A percentile compares a stretch with the other conserved stretches of the same genome.
phyloP scores from a whole-genome alignment of 2,113 vertebrate genomes.

The Brienomyrus brachyistius region DNA sequence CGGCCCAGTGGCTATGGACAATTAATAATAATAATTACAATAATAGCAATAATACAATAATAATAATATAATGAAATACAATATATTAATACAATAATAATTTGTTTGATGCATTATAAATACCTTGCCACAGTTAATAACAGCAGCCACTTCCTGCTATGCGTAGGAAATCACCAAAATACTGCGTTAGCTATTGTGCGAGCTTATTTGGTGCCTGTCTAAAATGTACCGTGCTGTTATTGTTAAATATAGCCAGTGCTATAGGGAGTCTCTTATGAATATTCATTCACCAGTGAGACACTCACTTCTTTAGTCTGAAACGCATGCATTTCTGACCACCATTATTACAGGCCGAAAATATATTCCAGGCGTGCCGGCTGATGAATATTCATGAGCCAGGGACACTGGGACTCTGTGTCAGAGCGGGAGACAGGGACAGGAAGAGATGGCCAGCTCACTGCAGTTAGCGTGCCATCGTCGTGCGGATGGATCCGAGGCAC shows the following conservation, averaged over 20 bases:
- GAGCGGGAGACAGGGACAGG: background rate
- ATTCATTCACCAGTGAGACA: conserved; percentile 1
- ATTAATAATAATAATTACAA: background rate
- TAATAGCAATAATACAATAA: background rate
- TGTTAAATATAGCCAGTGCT: background rate
- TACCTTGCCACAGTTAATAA: background rate
- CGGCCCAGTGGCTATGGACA: background rate
- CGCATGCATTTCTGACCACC: background rate
- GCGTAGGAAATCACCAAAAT: background rate
- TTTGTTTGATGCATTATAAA: background rate
- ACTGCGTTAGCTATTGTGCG: background rate
- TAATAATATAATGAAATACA: background rate
- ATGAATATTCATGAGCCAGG: background rate
- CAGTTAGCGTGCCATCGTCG: background rate
- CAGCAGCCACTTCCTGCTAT: background rate
- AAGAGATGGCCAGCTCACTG: background rate
- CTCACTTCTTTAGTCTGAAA: background rate
- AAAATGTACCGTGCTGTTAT: background rate
- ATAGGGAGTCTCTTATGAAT: background rate
- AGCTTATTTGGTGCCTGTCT: background rate
- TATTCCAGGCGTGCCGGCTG: background rate
- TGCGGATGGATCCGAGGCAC: background rate
- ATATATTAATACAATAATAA: background rate
- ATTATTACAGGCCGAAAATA: background rate
- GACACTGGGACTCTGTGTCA: background rate